A percentile compares a stretch with the other conserved stretches of the same genome.
Evolutionary conservation across 2,113 vertebrate species (phyloP).

Genomic region (Corythornis vintsioides): DNA sequence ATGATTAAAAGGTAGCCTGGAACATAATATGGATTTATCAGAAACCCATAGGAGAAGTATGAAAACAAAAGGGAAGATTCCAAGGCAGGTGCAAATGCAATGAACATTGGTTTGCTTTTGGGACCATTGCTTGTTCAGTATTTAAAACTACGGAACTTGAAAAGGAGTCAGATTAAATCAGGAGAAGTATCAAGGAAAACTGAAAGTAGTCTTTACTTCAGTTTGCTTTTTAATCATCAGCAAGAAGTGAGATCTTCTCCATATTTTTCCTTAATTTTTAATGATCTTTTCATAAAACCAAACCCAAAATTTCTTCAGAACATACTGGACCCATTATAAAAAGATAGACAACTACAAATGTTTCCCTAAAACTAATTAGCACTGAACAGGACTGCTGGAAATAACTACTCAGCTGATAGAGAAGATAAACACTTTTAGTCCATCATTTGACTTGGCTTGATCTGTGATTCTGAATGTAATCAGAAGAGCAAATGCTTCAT

Average conservation of each 20-base stretch:
- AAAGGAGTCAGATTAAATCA: background rate
- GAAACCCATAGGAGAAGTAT: conserved; percentile 25
- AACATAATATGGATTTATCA: conserved; percentile 60
- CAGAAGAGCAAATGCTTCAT: background rate
- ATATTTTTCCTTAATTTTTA: background rate
- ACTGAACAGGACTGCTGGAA: background rate
- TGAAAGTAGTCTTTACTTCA: background rate
- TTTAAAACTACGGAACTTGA: background rate
- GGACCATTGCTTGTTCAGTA: conserved; percentile 1
- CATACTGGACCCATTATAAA: background rate
- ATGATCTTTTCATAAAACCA: background rate
- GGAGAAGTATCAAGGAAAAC: background rate
- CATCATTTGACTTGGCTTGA: background rate
- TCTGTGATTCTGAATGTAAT: background rate
- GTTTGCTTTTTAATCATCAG: background rate
- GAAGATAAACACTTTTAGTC: background rate
- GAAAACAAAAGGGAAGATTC: conserved; percentile 43
- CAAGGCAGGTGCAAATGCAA: conserved; percentile 46
- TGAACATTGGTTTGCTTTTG: background rate
- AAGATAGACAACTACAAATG: background rate
- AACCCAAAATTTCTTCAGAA: background rate
- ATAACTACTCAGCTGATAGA: background rate
- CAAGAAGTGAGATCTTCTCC: background rate
- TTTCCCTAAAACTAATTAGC: background rate
- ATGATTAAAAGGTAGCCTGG: conserved; percentile 59